phyloP scores from a whole-genome alignment of 2,797 vertebrate species.

The Lerista edwardsae region DNA sequence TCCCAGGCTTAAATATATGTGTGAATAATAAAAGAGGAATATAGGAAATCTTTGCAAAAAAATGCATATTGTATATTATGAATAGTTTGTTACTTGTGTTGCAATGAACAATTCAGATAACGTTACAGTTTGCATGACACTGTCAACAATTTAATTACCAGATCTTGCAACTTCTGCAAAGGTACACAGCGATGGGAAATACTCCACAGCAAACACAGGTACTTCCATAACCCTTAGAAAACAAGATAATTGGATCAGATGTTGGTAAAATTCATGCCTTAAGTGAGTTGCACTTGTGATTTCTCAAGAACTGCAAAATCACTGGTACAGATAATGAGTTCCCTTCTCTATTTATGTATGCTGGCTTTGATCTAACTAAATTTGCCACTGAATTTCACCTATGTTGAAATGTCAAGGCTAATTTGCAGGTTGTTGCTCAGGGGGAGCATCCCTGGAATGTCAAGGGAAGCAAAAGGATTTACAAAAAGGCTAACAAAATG shows the following conservation, averaged over 20 bases:
- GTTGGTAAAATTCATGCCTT: not conserved
- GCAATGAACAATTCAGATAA: not conserved
- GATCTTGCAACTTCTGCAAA: not conserved
- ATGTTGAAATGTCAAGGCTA: not conserved
- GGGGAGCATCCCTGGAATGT: not conserved
- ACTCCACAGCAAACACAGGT: not conserved
- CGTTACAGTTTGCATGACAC: not conserved
- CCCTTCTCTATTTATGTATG: not conserved
- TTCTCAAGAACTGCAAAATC: not conserved
- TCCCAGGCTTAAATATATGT: not conserved
- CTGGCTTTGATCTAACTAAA: not conserved
- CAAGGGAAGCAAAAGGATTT: not conserved
- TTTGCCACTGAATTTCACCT: not conserved
- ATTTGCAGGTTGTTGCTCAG: not conserved
- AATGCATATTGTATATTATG: not conserved
- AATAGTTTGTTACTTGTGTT: not conserved
- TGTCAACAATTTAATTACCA: constrained; percentile 17
- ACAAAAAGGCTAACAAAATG: not conserved
- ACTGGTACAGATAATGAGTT: not conserved
- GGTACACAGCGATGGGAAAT: not conserved
- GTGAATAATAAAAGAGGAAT: not conserved
- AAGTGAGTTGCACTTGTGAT: not conserved
- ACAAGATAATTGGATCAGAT: not conserved
- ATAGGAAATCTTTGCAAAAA: not conserved
- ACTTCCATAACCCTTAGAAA: not conserved